phyloP scores from a whole-genome alignment of 2,888 invertebrate species.

The Folsomia manolachei region DNA sequence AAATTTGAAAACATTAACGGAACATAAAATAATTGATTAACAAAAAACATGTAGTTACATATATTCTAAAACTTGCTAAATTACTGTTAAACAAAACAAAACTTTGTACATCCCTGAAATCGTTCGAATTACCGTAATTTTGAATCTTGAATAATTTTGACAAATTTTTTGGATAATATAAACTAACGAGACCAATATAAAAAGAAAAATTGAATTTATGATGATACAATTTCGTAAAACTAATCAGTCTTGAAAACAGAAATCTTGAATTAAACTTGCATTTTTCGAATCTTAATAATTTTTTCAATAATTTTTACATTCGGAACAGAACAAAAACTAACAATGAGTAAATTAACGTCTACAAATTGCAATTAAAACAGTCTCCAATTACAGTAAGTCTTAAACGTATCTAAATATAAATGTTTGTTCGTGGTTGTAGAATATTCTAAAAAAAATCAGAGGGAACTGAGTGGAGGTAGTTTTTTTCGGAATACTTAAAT shows the following conservation, averaged over 20 bases:
- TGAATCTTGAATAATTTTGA: not conserved
- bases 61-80: too few species aligned
- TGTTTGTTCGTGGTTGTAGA: not conserved
- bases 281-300: not conserved
- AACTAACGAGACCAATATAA: not conserved
- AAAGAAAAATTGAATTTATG: not conserved
- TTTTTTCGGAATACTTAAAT: not conserved
- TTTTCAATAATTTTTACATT: not conserved
- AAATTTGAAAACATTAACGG: too few species aligned
- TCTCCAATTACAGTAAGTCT: not conserved
- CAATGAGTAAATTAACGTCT: not conserved
- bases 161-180: not conserved
- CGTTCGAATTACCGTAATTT: not conserved
- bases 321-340: not conserved
- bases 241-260: slow-evolving; percentile 20
- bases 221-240: not conserved
- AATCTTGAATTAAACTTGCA: not conserved
- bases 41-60: too few species aligned
- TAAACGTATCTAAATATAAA: too few species aligned
- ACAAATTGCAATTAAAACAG: not conserved
- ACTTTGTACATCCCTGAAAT: not conserved
- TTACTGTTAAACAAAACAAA: not conserved
- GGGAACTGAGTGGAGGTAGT: not conserved
- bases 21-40: too few species aligned
- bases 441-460: not conserved